phyloP scores from a whole-genome alignment of 2,888 invertebrate genomes.

The Phengaris alcon region DNA sequence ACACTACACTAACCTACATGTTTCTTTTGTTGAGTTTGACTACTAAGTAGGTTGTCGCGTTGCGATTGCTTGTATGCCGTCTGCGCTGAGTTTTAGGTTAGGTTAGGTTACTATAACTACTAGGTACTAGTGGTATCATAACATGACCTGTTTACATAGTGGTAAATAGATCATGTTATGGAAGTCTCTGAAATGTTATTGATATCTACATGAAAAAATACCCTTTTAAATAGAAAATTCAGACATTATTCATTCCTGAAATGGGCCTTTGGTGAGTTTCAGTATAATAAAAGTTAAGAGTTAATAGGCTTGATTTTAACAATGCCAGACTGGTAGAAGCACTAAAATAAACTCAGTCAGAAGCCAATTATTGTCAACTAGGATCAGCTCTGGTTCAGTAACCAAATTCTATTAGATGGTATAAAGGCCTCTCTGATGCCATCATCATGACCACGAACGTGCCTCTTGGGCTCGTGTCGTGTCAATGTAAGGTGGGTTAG shows the following conservation, averaged over 20 bases:
- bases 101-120: too few species aligned
- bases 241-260: not conserved
- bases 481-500: too few species aligned
- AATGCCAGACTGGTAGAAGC: constrained; percentile 7
- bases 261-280: not conserved
- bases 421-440: not conserved
- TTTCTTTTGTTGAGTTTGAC: too few species aligned
- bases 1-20: too few species aligned
- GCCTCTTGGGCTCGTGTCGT: too few species aligned
- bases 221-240: not conserved
- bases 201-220: not conserved
- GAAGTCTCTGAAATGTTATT: too few species aligned
- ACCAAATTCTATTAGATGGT: not conserved
- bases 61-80: too few species aligned
- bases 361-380: constrained; percentile 13
- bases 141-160: too few species aligned
- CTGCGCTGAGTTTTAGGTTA: too few species aligned
- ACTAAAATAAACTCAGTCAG: constrained; percentile 7
- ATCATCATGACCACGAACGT: not conserved
- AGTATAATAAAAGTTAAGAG: constrained; percentile 5
- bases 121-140: too few species aligned
- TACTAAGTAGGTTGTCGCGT: too few species aligned
- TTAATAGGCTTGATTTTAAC: constrained; percentile 8
- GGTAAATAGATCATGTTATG: too few species aligned
- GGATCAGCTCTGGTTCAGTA: not conserved